A percentile compares a stretch with the other conserved stretches of the same genome.
phyloP scores from a whole-genome alignment of 1,140 invertebrate species.

The Thaumatotibia leucotreta region DNA sequence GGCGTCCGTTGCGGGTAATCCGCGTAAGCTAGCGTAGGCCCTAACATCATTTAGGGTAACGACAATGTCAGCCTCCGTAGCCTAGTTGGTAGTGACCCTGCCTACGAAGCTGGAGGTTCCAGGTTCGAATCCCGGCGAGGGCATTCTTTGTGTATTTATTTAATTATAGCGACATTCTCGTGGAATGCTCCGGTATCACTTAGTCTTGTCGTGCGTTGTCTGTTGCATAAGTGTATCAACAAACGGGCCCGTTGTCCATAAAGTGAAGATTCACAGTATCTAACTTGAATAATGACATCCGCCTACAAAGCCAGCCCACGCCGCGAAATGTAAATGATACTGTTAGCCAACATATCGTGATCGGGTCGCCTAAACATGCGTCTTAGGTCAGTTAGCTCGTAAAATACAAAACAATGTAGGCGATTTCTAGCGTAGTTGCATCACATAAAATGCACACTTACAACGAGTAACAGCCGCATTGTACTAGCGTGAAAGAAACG shows the following conservation, averaged over 20 bases:
- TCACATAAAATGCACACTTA: background rate
- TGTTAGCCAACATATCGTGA: constrained; percentile 1
- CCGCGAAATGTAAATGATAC: background rate
- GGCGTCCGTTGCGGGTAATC: too few relatives aligned
- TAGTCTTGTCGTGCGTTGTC: too few relatives aligned
- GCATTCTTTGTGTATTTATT: background rate
- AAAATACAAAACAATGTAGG: background rate
- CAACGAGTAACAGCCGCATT: too few relatives aligned
- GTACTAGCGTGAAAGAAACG: too few relatives aligned
- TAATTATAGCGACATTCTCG: too few relatives aligned
- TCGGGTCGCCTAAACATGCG: background rate
- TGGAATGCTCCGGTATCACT: too few relatives aligned
- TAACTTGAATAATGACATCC: background rate
- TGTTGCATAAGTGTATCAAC: background rate
- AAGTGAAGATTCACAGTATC: background rate
- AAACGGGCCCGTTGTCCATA: background rate
- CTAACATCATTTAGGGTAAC: too few relatives aligned
- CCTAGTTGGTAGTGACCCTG: too few relatives aligned
- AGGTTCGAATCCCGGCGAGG: too few relatives aligned
- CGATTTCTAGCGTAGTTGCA: background rate
- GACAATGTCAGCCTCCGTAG: too few relatives aligned
- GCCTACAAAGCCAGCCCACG: constrained; percentile 8
- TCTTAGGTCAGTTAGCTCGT: background rate
- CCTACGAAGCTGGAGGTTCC: too few relatives aligned
- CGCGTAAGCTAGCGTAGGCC: too few relatives aligned